Evolutionary conservation across 1,140 invertebrate genomes (phyloP).

Genomic region (Cyrtorhinus lividipennis): DNA sequence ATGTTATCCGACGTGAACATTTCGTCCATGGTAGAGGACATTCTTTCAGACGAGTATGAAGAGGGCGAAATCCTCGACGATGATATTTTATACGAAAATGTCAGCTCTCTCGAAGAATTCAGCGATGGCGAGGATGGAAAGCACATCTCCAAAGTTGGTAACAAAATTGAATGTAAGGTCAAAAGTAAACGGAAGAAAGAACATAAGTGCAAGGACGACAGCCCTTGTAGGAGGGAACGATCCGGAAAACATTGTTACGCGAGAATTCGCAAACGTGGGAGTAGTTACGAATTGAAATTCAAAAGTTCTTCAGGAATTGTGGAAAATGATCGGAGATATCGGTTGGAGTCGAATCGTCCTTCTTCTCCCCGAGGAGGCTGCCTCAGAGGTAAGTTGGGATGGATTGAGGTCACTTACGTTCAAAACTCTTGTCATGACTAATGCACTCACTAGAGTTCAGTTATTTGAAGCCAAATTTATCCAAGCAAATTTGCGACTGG

Average conservation of each 20-base stretch:
- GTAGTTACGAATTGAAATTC: neutral
- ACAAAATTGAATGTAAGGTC: neutral
- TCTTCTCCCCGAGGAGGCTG: too few relatives aligned
- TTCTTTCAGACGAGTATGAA: slow-evolving; percentile 17
- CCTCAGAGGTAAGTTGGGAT: too few relatives aligned
- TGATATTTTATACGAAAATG: slow-evolving; percentile 15
- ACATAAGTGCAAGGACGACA: slow-evolving; percentile 12
- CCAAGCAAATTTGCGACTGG: too few relatives aligned
- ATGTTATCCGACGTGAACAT: too few relatives aligned
- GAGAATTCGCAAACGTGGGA: slow-evolving; percentile 8
- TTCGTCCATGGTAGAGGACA: slow-evolving; percentile 12
- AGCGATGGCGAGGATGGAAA: slow-evolving; percentile 2
- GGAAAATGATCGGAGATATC: neutral
- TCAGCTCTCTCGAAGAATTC: slow-evolving; percentile 15
- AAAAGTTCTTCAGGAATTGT: neutral
- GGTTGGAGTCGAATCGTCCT: too few relatives aligned
- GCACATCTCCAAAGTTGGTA: neutral
- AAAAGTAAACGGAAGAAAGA: slow-evolving; percentile 10
- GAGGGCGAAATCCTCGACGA: slow-evolving; percentile 16
- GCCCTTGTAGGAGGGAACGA: slow-evolving; percentile 13
- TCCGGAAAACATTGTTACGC: slow-evolving; percentile 17
- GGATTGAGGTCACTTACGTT: too few relatives aligned
- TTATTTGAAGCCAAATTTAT: too few relatives aligned
- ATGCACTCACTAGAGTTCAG: too few relatives aligned
- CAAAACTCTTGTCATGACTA: too few relatives aligned